Conservation (phyloP, 2,888 invertebrate species). For the Lampropteryx suffumata region DNA sequence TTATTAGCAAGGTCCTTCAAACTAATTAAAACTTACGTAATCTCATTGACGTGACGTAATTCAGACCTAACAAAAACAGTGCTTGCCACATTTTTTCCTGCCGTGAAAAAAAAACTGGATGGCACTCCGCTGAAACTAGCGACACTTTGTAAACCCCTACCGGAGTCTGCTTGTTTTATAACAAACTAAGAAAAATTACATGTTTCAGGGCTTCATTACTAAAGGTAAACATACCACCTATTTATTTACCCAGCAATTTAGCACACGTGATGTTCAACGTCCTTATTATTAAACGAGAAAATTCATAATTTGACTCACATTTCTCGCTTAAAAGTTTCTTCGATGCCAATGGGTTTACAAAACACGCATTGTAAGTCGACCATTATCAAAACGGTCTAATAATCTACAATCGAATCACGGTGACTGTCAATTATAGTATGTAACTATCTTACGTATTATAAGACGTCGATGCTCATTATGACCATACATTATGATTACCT, state of each 20-base stretch:
- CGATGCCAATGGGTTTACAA: neutral
- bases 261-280: constrained; percentile 37
- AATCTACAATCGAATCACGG: too few species aligned
- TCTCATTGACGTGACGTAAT: constrained; percentile 41
- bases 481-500: too few species aligned
- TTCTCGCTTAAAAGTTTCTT: neutral
- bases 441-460: too few species aligned
- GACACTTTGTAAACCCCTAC: constrained; percentile 35
- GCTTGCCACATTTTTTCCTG: constrained; percentile 43
- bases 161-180: constrained; percentile 46
- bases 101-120: constrained; percentile 30
- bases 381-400: too few species aligned
- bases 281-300: too few species aligned
- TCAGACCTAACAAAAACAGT: constrained; percentile 39
- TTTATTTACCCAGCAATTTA: constrained; percentile 41
- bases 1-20: constrained; percentile 18
- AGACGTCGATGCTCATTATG: too few species aligned
- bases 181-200: constrained; percentile 55
- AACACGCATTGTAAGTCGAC: neutral
- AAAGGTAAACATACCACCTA: constrained; percentile 36
- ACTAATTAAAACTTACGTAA: constrained; percentile 56
- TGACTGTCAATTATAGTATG: too few species aligned
- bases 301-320: constrained; percentile 1
- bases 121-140: constrained; percentile 34
- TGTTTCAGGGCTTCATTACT: constrained; percentile 52